Base-by-base conservation (phyloP, 2,888 invertebrate genomes). In the Nemurella pictetii region DNA sequence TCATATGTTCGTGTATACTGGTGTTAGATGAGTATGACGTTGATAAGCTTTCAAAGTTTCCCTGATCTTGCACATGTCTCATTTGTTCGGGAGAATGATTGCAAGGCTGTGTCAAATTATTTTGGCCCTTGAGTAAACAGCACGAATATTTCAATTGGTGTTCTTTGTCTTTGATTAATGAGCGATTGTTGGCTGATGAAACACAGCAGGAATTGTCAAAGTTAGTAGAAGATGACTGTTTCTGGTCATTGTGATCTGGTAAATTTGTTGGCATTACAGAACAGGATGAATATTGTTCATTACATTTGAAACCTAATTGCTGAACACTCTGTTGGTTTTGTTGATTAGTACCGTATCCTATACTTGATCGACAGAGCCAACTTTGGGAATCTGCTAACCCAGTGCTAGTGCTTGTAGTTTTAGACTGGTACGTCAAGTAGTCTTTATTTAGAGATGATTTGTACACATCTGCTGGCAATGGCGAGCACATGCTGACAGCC, bases 221-320 rank as follows among this genome's bases (percentile, higher is more conserved):
- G 20, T 72, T 80, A 29, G 72, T 27, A 81, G 80, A 36, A 55
- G 80, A 77, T 0, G 81, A 77, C 26, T 85, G 84, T 80, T 86
- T 85, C 5, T 84, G 29, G n/a, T 85, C 80, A 36, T 80, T 73
- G 36, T 85, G 85, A 27, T 86, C 85, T n/a, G 84, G 84, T 25
- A 85, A 32, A 73, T 85, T 85, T 32, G 83, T 80, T 74, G 84
- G 85, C 0, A 81, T 81, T 4, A 86, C 75, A 20, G 85, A 85
- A 73, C 86, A 86, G 12, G 85, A 85, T 25, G 87, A 80, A 85
- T 84, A 87, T n/a, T 86, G 86, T 27, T 87, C 87, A 80, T 84
- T 85, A 83, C 86, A 86, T 75, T 87, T 87, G 75, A 83, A 87
- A 80, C 81, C 78, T 9, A 36, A 26, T 28, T 86, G 85, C 26